phyloP scores from a whole-genome alignment of 2,113 vertebrate species.

The Gobio gobio region DNA sequence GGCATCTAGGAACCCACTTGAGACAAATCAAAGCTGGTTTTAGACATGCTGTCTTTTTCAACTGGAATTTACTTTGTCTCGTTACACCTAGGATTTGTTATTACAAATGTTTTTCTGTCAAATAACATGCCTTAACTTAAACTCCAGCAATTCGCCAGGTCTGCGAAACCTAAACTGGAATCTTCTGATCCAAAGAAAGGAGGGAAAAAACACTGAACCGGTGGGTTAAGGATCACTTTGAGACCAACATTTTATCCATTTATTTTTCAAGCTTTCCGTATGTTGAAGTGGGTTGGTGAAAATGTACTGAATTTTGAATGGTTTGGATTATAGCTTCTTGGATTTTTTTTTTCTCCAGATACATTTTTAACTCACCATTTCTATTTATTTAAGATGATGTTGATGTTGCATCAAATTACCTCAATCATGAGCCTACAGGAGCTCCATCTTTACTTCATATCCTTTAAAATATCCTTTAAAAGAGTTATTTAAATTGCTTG shows the following conservation, averaged over 20 bases:
- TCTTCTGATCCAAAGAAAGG: constrained; percentile 72
- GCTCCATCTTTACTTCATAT: constrained; percentile 80
- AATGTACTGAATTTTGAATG: neutral
- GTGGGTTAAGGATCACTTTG: constrained; percentile 11
- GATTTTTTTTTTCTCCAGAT: constrained; percentile 2
- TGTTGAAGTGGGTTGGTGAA: neutral
- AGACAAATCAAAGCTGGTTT: constrained; percentile 2
- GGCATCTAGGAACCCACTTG: no score
- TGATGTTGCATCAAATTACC: constrained; percentile 65
- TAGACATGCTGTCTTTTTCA: constrained; percentile 18
- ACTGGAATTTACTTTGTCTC: neutral
- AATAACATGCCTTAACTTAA: constrained; percentile 65
- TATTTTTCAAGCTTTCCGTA: neutral
- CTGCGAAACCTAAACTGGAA: constrained; percentile 91
- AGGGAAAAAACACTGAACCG: constrained; percentile 57
- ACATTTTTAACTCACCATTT: constrained; percentile 56
- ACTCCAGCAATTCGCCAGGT: constrained; percentile 92
- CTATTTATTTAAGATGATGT: constrained; percentile 74
- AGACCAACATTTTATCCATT: neutral
- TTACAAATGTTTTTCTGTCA: neutral
- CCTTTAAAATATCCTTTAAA: constrained; percentile 68
- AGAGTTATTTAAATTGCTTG: neutral
- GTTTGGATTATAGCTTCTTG: neutral
- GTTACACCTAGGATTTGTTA: constrained; percentile 8
- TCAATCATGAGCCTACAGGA: constrained; percentile 73